These are phyloP conservation scores for Bugula neritina DNA, from an alignment of 2,888 invertebrate species.

Conservation along the genomic window DNA sequence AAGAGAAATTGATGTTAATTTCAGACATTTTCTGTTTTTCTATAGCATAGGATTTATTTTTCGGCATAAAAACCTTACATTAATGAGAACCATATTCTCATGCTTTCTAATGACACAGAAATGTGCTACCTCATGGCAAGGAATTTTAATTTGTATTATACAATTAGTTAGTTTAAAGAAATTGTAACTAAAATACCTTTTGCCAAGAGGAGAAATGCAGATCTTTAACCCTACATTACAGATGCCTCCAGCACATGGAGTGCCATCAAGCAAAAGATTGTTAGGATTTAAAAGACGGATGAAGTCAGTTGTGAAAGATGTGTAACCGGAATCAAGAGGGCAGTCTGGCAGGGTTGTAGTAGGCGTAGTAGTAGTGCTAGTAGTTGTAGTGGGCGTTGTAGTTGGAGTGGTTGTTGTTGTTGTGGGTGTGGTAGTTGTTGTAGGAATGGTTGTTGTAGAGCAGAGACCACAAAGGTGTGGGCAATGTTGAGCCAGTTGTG, in stretches of 20 bases:
- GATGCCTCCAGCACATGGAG: neutral
- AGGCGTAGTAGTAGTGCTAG: neutral
- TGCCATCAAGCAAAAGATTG: neutral
- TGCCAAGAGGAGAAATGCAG: neutral
- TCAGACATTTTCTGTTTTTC: too few relatives aligned
- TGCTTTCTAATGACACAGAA: too few relatives aligned
- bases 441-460: neutral
- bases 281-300: neutral
- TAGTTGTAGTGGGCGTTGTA: neutral
- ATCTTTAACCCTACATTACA: neutral
- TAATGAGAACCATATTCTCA: too few relatives aligned
- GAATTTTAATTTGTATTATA: too few relatives aligned
- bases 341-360: conserved; percentile 7
- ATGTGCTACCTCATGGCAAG: too few relatives aligned
- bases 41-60: too few relatives aligned
- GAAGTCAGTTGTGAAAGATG: conserved; percentile 1
- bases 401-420: neutral
- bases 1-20: too few relatives aligned
- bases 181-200: neutral
- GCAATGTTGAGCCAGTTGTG: neutral
- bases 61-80: too few relatives aligned
- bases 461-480: neutral
- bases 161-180: too few relatives aligned
- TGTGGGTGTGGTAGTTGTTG: neutral
- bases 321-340: conserved; percentile 3